phyloP scores from a whole-genome alignment of 2,113 vertebrate genomes.

The Ophiodon elongatus region DNA sequence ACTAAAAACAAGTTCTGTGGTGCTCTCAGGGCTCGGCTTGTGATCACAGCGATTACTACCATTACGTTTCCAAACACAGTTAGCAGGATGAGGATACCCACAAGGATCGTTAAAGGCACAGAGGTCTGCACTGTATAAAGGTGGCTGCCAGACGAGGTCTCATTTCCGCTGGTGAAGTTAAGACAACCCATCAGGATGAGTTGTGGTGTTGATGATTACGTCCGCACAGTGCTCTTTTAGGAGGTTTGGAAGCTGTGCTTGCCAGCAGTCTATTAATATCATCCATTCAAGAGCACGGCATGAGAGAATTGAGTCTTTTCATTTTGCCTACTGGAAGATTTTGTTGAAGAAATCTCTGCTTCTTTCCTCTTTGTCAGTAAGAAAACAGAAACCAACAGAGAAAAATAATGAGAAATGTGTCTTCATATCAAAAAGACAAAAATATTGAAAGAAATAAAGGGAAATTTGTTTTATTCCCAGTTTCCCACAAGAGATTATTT shows the following conservation, averaged over 20 bases:
- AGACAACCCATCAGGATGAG: constrained; percentile 74
- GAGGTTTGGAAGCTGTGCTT: constrained; percentile 29
- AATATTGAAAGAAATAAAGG: constrained; percentile 6
- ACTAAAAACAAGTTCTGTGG: constrained; percentile 96
- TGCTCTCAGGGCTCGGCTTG: constrained; percentile 90
- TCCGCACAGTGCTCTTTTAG: constrained; percentile 29
- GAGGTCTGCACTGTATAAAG: constrained; percentile 62
- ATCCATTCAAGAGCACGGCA: constrained; percentile 53
- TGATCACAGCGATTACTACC: constrained; percentile 92
- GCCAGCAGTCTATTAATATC: constrained; percentile 34
- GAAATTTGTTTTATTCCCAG: constrained; percentile 10
- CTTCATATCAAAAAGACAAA: constrained; percentile 23
- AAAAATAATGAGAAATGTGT: not conserved
- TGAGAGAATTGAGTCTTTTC: constrained; percentile 29
- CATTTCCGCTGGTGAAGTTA: constrained; percentile 66
- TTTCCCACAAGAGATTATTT: constrained; percentile 5
- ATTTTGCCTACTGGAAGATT: constrained; percentile 31
- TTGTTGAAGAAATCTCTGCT: constrained; percentile 17
- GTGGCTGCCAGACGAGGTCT: constrained; percentile 54
- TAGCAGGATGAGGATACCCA: constrained; percentile 89
- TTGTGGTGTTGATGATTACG: constrained; percentile 17
- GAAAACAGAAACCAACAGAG: constrained; percentile 12
- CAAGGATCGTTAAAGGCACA: constrained; percentile 69
- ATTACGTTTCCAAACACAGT: constrained; percentile 93
- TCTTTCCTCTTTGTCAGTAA: constrained; percentile 19